phyloP scores from a whole-genome alignment of 2,888 invertebrate species.

The Ceramica pisi region DNA sequence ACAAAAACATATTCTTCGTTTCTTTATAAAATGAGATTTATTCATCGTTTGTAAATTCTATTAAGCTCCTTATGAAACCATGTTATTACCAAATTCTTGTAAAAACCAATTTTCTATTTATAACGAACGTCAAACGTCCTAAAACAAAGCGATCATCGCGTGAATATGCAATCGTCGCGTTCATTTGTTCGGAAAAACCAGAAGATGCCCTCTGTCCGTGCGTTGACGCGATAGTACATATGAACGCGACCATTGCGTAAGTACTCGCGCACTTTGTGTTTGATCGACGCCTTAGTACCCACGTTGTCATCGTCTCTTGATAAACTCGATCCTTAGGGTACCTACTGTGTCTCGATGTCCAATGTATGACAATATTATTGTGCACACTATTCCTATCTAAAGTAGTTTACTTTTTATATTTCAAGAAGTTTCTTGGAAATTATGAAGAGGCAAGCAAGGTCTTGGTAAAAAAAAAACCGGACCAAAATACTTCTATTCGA shows the following conservation, averaged over 20 bases:
- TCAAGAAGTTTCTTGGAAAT: slow-evolving; percentile 18
- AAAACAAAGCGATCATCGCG: too few species aligned
- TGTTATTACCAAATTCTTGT: slow-evolving; percentile 19
- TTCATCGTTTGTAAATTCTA: slow-evolving; percentile 19
- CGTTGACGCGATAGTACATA: too few species aligned
- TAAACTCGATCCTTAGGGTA: slow-evolving; percentile 28
- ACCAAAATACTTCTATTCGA: neutral
- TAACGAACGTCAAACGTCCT: slow-evolving; percentile 5
- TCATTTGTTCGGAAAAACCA: too few species aligned
- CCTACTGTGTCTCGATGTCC: slow-evolving; percentile 71
- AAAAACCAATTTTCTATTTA: slow-evolving; percentile 38
- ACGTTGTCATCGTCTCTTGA: slow-evolving; percentile 22
- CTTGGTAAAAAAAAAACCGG: neutral
- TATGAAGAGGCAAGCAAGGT: slow-evolving; percentile 24
- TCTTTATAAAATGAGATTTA: slow-evolving; percentile 1
- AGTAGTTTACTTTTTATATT: slow-evolving; percentile 67
- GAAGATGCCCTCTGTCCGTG: too few species aligned
- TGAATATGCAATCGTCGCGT: too few species aligned
- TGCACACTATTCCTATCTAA: slow-evolving; percentile 80
- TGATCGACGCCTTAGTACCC: slow-evolving; percentile 1
- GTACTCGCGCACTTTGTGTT: too few species aligned
- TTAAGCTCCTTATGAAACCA: slow-evolving; percentile 24
- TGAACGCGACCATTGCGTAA: too few species aligned
- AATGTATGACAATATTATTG: slow-evolving; percentile 82
- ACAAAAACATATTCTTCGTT: neutral